A percentile compares a stretch with the other conserved stretches of the same genome.
Conservation (phyloP, 1,140 invertebrate species). For the Zaprionus kolodkinae region DNA sequence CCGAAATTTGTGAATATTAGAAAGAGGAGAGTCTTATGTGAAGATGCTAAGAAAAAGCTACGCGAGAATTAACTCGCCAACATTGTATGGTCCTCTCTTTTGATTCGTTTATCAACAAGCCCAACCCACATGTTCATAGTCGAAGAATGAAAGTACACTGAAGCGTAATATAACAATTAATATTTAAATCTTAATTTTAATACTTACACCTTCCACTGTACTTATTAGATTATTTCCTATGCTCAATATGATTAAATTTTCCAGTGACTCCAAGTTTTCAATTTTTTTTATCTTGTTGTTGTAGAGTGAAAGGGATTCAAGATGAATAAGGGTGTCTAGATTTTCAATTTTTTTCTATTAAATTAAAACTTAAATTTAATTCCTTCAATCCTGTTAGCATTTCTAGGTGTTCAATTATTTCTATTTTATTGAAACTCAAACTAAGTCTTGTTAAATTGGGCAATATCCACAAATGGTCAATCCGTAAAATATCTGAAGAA, state of each 20-base stretch:
- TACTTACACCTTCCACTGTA: background rate
- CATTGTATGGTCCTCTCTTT: no score
- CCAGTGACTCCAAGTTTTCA: constrained; percentile 89
- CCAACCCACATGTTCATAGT: no score
- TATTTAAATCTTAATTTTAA: background rate
- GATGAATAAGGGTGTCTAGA: constrained; percentile 88
- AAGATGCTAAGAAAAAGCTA: no score
- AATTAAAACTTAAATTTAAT: constrained; percentile 94
- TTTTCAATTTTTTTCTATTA: constrained; percentile 93
- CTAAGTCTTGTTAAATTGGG: constrained; percentile 92
- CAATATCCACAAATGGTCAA: constrained; percentile 93
- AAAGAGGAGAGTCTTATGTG: no score
- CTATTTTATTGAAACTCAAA: constrained; percentile 95
- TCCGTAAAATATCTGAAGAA: constrained; percentile 91
- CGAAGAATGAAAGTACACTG: no score
- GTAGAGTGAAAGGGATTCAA: constrained; percentile 90
- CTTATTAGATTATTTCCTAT: constrained; percentile 90
- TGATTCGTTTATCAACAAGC: no score
- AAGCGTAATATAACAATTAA: no score
- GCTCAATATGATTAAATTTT: constrained; percentile 91
- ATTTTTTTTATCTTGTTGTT: constrained; percentile 92
- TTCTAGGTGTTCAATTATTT: constrained; percentile 95
- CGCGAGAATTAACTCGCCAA: no score
- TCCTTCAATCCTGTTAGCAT: constrained; percentile 91
- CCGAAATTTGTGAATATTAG: no score